Percentiles rank a stretch among this genome's conserved stretches.
Conservation (phyloP, 2,888 invertebrate species). For the Torymus auratus region DNA sequence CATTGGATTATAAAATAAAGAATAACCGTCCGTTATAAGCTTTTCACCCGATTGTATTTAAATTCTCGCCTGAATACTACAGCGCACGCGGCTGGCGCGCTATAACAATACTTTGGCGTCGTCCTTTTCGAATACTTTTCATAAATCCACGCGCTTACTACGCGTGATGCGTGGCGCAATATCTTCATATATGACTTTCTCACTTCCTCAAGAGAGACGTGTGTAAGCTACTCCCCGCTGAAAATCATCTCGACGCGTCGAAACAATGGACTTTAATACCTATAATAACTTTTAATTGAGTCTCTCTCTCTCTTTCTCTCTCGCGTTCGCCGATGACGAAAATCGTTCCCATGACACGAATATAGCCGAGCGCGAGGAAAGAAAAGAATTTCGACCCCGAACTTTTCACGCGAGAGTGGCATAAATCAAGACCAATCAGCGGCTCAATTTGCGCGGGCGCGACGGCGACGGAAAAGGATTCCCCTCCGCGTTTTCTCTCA, state of each 20-base stretch:
- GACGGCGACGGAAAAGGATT: slow-evolving; percentile 14
- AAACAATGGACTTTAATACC: no score
- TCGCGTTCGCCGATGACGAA: not conserved
- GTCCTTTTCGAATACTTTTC: not conserved
- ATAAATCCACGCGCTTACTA: no score
- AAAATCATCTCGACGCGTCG: no score
- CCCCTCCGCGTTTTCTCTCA: not conserved
- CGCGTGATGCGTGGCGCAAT: no score
- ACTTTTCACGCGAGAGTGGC: slow-evolving; percentile 34
- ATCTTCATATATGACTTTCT: no score
- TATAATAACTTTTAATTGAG: no score
- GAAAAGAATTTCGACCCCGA: slow-evolving; percentile 30
- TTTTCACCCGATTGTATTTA: slow-evolving; percentile 49
- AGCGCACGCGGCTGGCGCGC: no score
- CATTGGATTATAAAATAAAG: slow-evolving; percentile 15
- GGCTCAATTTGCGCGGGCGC: not conserved
- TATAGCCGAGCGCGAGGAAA: not conserved
- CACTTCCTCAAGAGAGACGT: no score
- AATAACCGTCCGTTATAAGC: not conserved
- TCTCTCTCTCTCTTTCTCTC: not conserved
- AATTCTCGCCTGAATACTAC: slow-evolving; percentile 48
- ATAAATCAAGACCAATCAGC: slow-evolving; percentile 47
- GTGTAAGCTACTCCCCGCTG: no score
- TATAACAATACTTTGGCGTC: no score
- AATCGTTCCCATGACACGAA: not conserved